phyloP scores from a whole-genome alignment of 2,797 vertebrate species.

The Threskiornis aethiopicus region DNA sequence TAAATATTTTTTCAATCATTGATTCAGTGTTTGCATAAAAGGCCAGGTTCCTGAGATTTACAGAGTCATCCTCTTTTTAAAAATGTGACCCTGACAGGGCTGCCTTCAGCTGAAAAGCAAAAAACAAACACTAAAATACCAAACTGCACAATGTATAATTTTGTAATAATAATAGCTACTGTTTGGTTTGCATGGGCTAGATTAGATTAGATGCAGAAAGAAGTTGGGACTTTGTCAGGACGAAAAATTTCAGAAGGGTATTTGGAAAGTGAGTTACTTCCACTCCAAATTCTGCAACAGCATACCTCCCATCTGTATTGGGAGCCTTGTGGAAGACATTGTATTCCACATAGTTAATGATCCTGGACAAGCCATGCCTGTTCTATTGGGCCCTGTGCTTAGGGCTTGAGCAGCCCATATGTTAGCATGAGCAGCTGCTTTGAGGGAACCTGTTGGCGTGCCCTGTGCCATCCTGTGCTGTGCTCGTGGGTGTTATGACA shows the following conservation, averaged over 20 bases:
- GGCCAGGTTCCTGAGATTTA: not conserved
- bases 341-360: not conserved
- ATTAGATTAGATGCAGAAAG: not conserved
- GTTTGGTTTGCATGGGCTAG: not conserved
- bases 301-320: not conserved
- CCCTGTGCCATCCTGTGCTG: rapidly evolving
- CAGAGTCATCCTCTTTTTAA: not conserved
- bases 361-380: not conserved
- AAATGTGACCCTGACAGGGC: not conserved
- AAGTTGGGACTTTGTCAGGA: not conserved
- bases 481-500: not conserved
- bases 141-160: not conserved
- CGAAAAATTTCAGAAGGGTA: not conserved
- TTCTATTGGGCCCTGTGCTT: rapidly evolving
- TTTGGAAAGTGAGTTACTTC: not conserved
- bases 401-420: not conserved
- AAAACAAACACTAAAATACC: not conserved
- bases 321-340: not conserved
- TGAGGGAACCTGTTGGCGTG: not conserved
- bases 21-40: not conserved
- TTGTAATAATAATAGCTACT: not conserved
- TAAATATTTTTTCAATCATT: not conserved
- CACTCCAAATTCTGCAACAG: rapidly evolving
- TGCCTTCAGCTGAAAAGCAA: not conserved
- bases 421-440: not conserved